phyloP scores from a whole-genome alignment of 2,113 vertebrate species.

The Bos javanicus region DNA sequence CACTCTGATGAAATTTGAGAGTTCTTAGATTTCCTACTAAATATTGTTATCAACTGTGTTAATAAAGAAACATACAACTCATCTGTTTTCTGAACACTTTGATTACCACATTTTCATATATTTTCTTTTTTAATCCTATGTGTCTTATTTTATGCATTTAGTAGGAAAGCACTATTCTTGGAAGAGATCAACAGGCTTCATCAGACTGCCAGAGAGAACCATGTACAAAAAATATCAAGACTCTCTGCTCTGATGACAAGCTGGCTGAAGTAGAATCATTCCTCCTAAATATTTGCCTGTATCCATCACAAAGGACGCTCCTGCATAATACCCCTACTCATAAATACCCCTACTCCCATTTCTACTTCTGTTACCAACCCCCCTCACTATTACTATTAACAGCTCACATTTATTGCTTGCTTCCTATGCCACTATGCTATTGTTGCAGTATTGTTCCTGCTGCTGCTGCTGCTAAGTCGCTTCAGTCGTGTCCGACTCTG shows the following conservation, averaged over 20 bases:
- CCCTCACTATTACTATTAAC: not conserved
- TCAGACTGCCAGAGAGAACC: not conserved
- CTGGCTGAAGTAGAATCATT: not conserved
- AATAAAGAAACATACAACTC: not conserved
- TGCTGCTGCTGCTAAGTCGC: too few species aligned
- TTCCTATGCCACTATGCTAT: fast-evolving
- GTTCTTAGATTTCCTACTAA: not conserved
- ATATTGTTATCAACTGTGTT: not conserved
- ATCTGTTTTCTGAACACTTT: not conserved
- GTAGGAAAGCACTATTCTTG: not conserved
- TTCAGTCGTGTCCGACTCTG: too few species aligned
- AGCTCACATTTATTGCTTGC: not conserved
- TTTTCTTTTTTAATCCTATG: not conserved
- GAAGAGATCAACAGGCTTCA: not conserved
- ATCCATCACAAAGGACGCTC: not conserved
- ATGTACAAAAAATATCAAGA: not conserved
- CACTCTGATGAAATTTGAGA: not conserved
- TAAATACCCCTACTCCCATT: not conserved
- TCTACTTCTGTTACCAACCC: fast-evolving
- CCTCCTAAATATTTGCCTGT: not conserved
- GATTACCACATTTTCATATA: not conserved
- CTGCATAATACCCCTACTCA: not conserved
- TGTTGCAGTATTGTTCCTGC: not conserved
- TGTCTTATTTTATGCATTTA: not conserved
- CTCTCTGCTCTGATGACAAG: not conserved